Percentiles rank a stretch among this genome's conserved stretches.
phyloP scores from a whole-genome alignment of 2,113 vertebrate species.

The Clarias macrocephalus region DNA sequence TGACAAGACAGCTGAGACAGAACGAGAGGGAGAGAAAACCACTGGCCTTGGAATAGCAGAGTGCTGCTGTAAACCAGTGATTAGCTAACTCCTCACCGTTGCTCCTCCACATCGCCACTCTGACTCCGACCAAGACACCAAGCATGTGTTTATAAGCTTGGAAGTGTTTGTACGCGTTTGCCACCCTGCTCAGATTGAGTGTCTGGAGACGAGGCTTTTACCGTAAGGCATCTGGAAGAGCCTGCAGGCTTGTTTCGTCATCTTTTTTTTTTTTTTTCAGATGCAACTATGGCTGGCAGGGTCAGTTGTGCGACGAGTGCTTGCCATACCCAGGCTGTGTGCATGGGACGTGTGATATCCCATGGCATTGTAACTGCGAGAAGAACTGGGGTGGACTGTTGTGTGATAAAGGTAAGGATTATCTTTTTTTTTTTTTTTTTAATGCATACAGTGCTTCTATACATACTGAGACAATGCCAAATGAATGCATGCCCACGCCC shows the following conservation, averaged over 20 bases:
- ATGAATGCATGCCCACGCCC: neutral
- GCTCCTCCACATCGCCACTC: slow-evolving; percentile 47
- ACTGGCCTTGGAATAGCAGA: slow-evolving; percentile 67
- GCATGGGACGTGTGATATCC: slow-evolving; percentile 86
- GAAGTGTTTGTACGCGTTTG: slow-evolving; percentile 73
- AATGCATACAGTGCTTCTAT: neutral
- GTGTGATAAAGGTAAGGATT: slow-evolving; percentile 88
- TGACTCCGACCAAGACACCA: slow-evolving; percentile 46
- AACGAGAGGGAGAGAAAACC: slow-evolving; percentile 53
- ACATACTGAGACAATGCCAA: neutral
- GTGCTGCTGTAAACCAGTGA: slow-evolving; percentile 62
- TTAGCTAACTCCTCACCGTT: slow-evolving; percentile 51
- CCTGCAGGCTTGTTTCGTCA: slow-evolving; percentile 3
- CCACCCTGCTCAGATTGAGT: slow-evolving; percentile 64
- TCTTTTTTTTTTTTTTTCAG: slow-evolving; percentile 68
- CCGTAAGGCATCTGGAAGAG: slow-evolving; percentile 10
- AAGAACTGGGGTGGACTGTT: slow-evolving; percentile 97
- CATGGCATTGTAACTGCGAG: slow-evolving; percentile 94
- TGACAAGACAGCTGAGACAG: slow-evolving; percentile 77
- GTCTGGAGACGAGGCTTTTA: slow-evolving; percentile 37
- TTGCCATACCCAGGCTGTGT: slow-evolving; percentile 87
- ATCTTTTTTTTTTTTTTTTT: neutral
- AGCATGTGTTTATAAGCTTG: slow-evolving; percentile 53
- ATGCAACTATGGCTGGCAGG: slow-evolving; percentile 94
- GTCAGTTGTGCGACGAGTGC: slow-evolving; percentile 92